Conservation (phyloP, 2,888 invertebrate species). For the Cetonia aurata region DNA sequence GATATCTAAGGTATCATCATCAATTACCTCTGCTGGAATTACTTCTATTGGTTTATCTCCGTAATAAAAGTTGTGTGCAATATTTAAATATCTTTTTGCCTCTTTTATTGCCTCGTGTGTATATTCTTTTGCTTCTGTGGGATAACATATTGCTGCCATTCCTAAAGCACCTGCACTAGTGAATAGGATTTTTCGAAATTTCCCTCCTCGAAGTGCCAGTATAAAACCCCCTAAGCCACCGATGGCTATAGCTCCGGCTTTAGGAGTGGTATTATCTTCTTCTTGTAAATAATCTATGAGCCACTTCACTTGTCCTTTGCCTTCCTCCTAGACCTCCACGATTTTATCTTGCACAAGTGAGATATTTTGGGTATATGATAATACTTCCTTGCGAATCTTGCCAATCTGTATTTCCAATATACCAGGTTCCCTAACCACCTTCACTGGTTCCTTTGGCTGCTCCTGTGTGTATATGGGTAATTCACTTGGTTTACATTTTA, state of each 20-base stretch:
- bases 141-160: conserved; percentile 79
- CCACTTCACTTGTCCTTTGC: conserved; percentile 66
- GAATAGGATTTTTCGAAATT: conserved; percentile 76
- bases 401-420: conserved; percentile 66
- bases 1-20: conserved; percentile 19
- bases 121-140: conserved; percentile 74
- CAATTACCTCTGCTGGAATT: conserved; percentile 25
- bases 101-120: conserved; percentile 69
- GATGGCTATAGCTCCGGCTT: conserved; percentile 81
- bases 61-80: conserved; percentile 82
- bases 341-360: conserved; percentile 63
- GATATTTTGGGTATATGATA: conserved; percentile 60
- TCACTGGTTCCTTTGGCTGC: conserved; percentile 48
- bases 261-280: conserved; percentile 81
- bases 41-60: conserved; percentile 71
- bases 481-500: conserved; percentile 71
- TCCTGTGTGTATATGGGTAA: conserved; percentile 75
- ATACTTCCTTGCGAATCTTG: conserved; percentile 62
- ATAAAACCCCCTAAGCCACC: conserved; percentile 84
- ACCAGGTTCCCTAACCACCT: conserved; percentile 47
- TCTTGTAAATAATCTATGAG: conserved; percentile 79
- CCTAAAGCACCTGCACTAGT: conserved; percentile 74
- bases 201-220: conserved; percentile 79
- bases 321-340: conserved; percentile 64
- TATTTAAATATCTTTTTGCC: conserved; percentile 75